Conservation (phyloP, 2,113 vertebrate genomes). For the Pterocles gutturalis region DNA sequence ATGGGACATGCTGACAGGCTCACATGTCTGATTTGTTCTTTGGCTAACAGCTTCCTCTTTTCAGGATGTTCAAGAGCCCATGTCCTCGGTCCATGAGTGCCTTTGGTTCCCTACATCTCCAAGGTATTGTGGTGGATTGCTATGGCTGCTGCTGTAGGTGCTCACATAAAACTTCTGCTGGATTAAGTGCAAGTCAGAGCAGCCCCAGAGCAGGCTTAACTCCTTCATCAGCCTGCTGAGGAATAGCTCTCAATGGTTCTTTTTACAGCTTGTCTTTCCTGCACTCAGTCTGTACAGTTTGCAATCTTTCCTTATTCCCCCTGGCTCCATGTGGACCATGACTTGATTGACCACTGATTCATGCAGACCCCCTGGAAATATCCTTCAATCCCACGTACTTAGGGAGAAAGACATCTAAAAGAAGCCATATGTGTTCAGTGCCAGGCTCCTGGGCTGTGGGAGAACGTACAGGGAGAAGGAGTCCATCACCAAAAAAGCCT, state of each 20-base stretch:
- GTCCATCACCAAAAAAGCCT: background rate
- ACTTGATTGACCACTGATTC: background rate
- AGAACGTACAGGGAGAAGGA: background rate
- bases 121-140: background rate
- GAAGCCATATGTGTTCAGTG: background rate
- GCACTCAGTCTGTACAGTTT: background rate
- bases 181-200: background rate
- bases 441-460: background rate
- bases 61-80: background rate
- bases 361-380: background rate
- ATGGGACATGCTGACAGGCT: background rate
- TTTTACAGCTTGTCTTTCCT: slow-evolving; percentile 1
- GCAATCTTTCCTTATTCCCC: background rate
- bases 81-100: background rate
- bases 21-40: background rate
- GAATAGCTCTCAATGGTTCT: background rate
- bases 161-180: slow-evolving; percentile 14
- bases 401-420: background rate
- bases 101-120: background rate
- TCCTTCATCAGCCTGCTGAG: background rate
- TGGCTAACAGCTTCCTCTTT: background rate
- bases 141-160: background rate
- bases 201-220: background rate
- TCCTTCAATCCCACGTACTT: background rate
- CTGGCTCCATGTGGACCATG: background rate